Percentiles rank a stretch among this genome's conserved stretches.
Conservation (phyloP, 2,113 vertebrate species). For the Tragelaphus imberbis region DNA sequence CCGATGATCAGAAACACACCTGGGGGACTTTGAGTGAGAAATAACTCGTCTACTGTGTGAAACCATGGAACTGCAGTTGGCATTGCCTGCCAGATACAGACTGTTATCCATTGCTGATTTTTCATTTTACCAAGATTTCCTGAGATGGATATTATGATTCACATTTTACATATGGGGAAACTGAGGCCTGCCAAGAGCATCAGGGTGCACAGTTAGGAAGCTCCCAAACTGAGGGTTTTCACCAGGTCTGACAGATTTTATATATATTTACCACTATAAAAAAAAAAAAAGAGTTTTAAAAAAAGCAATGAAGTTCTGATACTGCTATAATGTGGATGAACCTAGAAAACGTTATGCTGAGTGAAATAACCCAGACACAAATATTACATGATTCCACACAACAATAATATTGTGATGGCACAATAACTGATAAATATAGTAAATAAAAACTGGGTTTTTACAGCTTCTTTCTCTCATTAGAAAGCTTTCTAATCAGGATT, state of each 20-base stretch:
- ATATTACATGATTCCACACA: background rate
- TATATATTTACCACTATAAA: background rate
- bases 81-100: background rate
- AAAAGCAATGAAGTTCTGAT: background rate
- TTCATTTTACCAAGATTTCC: background rate
- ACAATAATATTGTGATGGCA: background rate
- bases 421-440: background rate
- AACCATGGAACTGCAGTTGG: background rate
- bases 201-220: accelerated
- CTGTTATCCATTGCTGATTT: background rate
- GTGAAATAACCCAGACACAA: background rate
- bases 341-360: background rate
- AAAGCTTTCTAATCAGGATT: background rate
- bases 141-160: background rate
- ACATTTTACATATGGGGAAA: background rate
- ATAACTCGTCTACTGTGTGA: background rate
- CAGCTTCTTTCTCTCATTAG: background rate
- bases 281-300: background rate
- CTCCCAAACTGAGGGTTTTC: background rate
- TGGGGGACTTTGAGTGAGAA: background rate
- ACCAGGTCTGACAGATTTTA: background rate
- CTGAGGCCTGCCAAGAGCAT: background rate
- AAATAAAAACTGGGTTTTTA: background rate
- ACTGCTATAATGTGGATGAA: background rate
- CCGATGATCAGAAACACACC: background rate